phyloP scores from a whole-genome alignment of 2,797 vertebrate genomes.

The Falco biarmicus region DNA sequence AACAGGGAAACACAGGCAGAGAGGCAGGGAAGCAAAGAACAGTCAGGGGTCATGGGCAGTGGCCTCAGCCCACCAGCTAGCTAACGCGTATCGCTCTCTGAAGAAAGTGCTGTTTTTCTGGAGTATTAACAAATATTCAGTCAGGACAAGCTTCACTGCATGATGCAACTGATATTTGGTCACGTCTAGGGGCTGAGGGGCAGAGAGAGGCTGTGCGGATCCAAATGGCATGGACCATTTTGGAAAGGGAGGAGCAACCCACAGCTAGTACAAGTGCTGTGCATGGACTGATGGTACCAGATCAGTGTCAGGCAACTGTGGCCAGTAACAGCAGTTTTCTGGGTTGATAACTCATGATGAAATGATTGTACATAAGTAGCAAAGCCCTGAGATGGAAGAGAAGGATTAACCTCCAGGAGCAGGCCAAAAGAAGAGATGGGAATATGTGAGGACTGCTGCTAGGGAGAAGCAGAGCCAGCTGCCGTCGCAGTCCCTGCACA shows the following conservation, averaged over 20 bases:
- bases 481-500: fast-evolving
- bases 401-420: background rate
- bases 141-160: background rate
- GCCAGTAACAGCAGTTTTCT: background rate
- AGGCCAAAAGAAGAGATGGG: background rate
- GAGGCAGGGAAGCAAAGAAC: background rate
- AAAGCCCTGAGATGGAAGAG: background rate
- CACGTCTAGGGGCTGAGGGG: background rate
- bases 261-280: background rate
- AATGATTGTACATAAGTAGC: background rate
- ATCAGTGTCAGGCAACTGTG: background rate
- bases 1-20: background rate
- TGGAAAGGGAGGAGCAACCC: background rate
- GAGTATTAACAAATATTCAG: background rate
- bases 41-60: background rate
- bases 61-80: background rate
- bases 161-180: background rate
- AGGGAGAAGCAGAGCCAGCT: background rate
- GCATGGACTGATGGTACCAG: background rate
- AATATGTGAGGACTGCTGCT: background rate
- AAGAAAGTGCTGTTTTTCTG: background rate
- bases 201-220: background rate
- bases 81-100: fast-evolving
- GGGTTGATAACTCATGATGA: background rate
- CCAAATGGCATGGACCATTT: background rate